phyloP scores from a whole-genome alignment of 2,113 vertebrate species.

The Tympanuchus pallidicinctus region DNA sequence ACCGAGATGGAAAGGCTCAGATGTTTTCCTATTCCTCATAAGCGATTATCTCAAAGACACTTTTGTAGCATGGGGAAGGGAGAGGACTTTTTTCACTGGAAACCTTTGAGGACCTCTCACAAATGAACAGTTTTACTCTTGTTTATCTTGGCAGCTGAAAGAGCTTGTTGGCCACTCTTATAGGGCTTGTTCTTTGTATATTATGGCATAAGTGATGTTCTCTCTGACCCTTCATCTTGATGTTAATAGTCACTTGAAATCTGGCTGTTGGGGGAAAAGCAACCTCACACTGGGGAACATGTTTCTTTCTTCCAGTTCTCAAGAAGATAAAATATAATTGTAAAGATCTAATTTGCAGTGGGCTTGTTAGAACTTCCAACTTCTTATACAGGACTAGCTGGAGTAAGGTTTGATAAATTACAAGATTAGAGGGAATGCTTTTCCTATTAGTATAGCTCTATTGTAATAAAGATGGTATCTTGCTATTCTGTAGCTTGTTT shows the following conservation, averaged over 20 bases:
- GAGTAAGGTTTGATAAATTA: background rate
- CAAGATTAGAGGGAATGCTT: background rate
- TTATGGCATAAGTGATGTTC: background rate
- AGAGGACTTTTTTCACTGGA: background rate
- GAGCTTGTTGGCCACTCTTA: background rate
- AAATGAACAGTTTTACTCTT: fast-evolving
- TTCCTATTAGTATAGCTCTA: background rate
- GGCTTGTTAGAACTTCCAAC: background rate
- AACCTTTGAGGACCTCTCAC: background rate
- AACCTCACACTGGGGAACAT: background rate
- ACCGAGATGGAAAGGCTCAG: background rate
- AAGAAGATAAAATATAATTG: background rate
- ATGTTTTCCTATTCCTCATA: background rate
- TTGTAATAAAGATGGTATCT: background rate
- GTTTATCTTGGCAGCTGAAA: background rate
- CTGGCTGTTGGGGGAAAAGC: background rate
- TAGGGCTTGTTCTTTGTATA: background rate
- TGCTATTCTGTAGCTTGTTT: background rate
- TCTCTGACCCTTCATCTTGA: background rate
- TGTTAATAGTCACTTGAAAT: background rate
- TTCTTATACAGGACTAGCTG: background rate
- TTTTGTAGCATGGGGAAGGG: background rate
- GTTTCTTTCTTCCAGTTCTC: background rate
- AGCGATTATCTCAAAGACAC: background rate
- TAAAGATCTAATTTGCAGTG: background rate